Evolutionary conservation across 2,113 vertebrate species (phyloP).

Genomic region (Cololabis saira): DNA sequence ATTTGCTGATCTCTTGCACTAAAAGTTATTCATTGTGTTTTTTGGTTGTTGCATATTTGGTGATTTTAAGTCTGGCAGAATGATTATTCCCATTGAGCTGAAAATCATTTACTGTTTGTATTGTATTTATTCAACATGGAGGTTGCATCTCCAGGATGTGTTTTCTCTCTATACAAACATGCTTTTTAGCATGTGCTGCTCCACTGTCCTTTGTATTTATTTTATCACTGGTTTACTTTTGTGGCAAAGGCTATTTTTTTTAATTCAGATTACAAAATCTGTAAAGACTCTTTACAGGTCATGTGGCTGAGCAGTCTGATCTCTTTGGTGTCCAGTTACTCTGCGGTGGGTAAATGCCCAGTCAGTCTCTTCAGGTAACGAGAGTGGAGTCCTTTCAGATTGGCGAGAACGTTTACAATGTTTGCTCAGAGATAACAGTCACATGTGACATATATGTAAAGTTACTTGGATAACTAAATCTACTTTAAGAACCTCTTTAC

Average conservation of each 20-base stretch:
- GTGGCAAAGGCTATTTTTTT: neutral
- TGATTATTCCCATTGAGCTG: neutral
- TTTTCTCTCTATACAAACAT: neutral
- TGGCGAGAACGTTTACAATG: neutral
- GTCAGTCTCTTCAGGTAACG: neutral
- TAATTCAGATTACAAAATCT: neutral
- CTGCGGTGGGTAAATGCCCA: neutral
- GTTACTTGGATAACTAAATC: no score
- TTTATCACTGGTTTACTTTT: neutral
- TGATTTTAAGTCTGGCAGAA: neutral
- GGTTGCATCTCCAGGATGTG: no score
- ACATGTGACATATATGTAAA: no score
- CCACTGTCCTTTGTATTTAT: neutral
- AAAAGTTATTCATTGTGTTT: slow-evolving; percentile 10
- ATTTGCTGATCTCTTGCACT: slow-evolving; percentile 13
- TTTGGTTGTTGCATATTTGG: neutral
- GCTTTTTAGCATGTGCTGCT: neutral
- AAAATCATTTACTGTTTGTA: neutral
- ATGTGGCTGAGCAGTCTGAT: neutral
- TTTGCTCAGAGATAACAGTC: no score
- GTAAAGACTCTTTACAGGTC: neutral
- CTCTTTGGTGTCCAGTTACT: slow-evolving; percentile 14
- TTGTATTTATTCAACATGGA: slow-evolving; percentile 9
- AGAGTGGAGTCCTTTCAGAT: neutral
- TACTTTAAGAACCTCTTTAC: no score